Conservation (phyloP, 2,888 invertebrate genomes). For the Odontocolon sp. region DNA sequence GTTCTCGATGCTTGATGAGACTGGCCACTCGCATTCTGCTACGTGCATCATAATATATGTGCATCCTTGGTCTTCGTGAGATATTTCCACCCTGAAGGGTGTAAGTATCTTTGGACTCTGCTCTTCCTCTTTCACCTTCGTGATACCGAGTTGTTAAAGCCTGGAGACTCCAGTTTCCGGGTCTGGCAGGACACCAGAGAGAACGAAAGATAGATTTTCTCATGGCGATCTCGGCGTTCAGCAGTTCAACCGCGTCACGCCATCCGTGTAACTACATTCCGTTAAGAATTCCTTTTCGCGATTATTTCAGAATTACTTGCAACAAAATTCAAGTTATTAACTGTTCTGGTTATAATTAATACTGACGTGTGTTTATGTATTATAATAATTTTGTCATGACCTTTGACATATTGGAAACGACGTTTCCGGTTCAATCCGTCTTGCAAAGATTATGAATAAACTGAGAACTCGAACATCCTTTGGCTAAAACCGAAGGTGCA, state of each 20-base stretch:
- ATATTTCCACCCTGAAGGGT: constrained; percentile 63
- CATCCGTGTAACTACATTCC: constrained; percentile 18
- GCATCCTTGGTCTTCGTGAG: constrained; percentile 31
- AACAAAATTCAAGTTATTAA: too few species aligned
- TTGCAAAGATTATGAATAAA: not conserved
- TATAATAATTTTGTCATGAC: not conserved
- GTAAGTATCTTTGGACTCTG: not conserved
- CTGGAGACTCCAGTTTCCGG: constrained; percentile 52
- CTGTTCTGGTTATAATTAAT: not conserved
- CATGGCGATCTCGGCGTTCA: constrained; percentile 36
- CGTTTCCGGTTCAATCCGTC: not conserved
- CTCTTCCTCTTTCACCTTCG: constrained; percentile 67
- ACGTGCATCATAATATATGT: constrained; percentile 11
- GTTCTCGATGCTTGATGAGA: constrained; percentile 71
- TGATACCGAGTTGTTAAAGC: constrained; percentile 73
- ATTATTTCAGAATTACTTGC: not conserved
- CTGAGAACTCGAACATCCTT: constrained; percentile 14
- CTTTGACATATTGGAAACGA: not conserved
- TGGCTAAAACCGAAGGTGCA: constrained; percentile 44
- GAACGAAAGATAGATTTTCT: constrained; percentile 14
- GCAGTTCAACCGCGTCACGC: constrained; percentile 53
- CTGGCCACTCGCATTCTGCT: too few species aligned
- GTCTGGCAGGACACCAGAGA: constrained; percentile 22
- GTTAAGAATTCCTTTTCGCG: not conserved
- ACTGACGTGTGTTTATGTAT: not conserved